Evolutionary conservation across 2,888 invertebrate species (phyloP).

Genomic region (Cataglyphis rosenhaueri): DNA sequence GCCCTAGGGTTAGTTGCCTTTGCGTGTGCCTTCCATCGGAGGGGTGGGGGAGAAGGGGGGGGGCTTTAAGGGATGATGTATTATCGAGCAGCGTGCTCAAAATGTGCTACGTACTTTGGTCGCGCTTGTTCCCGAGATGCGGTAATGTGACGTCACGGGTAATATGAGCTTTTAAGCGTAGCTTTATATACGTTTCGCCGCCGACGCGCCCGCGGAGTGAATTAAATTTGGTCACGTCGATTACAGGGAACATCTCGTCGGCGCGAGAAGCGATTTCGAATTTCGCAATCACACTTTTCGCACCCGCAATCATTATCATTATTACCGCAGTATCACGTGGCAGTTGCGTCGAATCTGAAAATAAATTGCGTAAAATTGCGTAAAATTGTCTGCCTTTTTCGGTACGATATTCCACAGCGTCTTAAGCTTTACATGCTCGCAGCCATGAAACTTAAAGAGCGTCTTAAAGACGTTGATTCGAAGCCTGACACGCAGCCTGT

Average conservation of each 20-base stretch:
- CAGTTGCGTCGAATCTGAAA: not conserved
- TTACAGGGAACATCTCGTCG: conserved; percentile 48
- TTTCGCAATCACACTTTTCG: conserved; percentile 22
- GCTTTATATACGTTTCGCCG: conserved; percentile 55
- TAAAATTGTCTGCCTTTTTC: not conserved
- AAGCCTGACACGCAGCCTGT: conserved; percentile 61
- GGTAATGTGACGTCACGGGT: conserved; percentile 64
- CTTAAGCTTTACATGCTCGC: conserved; percentile 6
- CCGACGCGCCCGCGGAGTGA: conserved; percentile 43
- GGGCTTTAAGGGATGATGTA: conserved; percentile 84
- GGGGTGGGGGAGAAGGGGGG: conserved; percentile 62
- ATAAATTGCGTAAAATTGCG: not conserved
- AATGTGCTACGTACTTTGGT: conserved; percentile 74
- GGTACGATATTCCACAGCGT: not conserved
- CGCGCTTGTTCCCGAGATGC: conserved; percentile 66
- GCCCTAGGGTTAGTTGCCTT: conserved; percentile 82
- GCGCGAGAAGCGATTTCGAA: conserved; percentile 13
- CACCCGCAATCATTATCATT: conserved; percentile 32
- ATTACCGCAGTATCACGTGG: not conserved
- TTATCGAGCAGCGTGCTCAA: conserved; percentile 81
- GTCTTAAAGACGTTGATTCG: conserved; percentile 74
- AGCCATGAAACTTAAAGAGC: conserved; percentile 77
- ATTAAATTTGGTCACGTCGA: conserved; percentile 57
- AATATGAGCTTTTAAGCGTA: conserved; percentile 56
- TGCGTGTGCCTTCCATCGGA: conserved; percentile 73